Base-by-base conservation (phyloP, 2,888 invertebrate genomes). In the Sphecodes monilicornis region DNA sequence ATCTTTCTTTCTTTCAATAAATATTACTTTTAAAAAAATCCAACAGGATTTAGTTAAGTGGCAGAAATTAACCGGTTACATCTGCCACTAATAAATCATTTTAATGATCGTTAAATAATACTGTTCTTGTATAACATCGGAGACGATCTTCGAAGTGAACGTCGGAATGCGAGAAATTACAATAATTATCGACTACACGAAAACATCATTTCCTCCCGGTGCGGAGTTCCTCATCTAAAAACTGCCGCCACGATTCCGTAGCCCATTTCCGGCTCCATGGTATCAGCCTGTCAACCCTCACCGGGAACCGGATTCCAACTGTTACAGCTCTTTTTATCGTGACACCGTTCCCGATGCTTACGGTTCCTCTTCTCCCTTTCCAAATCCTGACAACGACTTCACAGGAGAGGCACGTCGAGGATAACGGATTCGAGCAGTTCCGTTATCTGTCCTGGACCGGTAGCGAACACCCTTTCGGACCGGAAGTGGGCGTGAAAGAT, bases 401-500 rank as follows among this genome's bases (percentile, higher is more conserved):
- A 29, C 72, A 43, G 43, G 46, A 57, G 70, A 32, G 64, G 77
- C 72, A 75, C 50, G 64, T 54, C 39, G 57, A 66, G 82, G 85
- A 83, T 87, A 88, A 87, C 78, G 54, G 83, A 80, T 85, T 81
- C 87, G 82, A 81, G 81, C 57, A 85, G 85, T 36, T 73, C 57
- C 64, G 78, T 87, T 91, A 92, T 92, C 91, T 91, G 83, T 76
- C 82, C 87, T 81, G 68, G 43, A 80, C 88, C 87, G 86, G 90
- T 89, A 90, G 88, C 90, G 85, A 89, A 86, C 90, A 89, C 89
- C 91, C 90, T 91, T 88, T 89, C 79, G 77, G 84, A 36, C 90
- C 92, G 91, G 93, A 93, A 93, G 90, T 93, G 90, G 92, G 92
- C 91, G 92, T 92, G 89, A 91, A 90, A 91, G 88, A 89, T 92